Evolutionary conservation across 30 jellyfish, hydroid and myxozoan genomes (phyloP).

Genomic region (Hydractinia symbiolongicarpus): DNA sequence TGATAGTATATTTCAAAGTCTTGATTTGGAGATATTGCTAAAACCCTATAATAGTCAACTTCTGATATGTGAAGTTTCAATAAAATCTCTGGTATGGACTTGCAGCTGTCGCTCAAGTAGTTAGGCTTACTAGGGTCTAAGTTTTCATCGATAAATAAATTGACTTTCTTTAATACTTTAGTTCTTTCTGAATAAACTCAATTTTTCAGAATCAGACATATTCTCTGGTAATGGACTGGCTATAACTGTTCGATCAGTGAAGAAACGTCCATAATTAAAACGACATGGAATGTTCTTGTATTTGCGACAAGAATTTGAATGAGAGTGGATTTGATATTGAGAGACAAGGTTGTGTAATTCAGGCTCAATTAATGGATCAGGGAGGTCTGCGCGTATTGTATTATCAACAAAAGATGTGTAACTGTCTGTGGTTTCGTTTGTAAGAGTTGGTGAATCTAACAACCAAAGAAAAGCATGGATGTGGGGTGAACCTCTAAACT

Average conservation of each 20-base stretch:
- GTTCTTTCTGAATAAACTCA: neutral
- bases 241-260: neutral
- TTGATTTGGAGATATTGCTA: neutral
- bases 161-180: neutral
- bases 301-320: constrained; percentile 26
- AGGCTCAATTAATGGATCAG: neutral
- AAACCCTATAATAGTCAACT: neutral
- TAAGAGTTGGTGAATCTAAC: neutral
- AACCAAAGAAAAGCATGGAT: neutral
- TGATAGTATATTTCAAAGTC: neutral
- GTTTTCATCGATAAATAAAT: neutral
- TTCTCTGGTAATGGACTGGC: neutral
- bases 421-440: neutral
- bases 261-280: constrained; percentile 1
- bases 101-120: neutral
- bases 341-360: neutral
- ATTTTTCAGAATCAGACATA: neutral
- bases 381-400: constrained; percentile 16
- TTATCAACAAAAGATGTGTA: neutral
- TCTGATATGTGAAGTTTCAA: neutral
- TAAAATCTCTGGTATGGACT: neutral
- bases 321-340: constrained; percentile 23
- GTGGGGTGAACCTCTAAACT: constrained; percentile 25
- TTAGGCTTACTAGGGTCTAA: neutral
- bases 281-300: constrained; percentile 21